These are phyloP conservation scores for Rallus crepitans DNA, from an alignment of 2,797 vertebrate species.

Conservation along the genomic window DNA sequence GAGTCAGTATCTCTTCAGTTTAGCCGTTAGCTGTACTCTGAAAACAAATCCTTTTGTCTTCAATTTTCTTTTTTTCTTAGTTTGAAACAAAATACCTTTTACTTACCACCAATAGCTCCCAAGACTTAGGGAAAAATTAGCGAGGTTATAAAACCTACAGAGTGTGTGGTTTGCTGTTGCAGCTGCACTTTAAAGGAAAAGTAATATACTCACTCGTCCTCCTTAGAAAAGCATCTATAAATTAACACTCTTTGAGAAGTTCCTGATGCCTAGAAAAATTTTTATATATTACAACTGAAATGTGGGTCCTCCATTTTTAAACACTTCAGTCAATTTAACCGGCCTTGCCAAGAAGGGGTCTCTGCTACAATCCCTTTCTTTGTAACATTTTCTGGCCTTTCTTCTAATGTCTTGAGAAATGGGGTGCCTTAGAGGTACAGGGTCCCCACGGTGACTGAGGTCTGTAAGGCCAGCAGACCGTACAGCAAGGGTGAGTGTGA, in stretches of 20 bases:
- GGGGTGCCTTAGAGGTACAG: background rate
- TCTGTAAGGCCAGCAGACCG: background rate
- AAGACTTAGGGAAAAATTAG: conserved; percentile 54
- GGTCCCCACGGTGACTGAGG: background rate
- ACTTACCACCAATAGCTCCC: conserved; percentile 17
- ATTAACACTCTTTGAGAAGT: conserved; percentile 48
- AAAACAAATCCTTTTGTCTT: background rate
- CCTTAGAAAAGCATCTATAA: conserved; percentile 57
- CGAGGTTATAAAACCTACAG: conserved; percentile 39
- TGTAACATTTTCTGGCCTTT: background rate
- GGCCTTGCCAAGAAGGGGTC: background rate
- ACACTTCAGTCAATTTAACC: background rate
- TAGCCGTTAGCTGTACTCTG: background rate
- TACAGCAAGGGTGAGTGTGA: fast-evolving
- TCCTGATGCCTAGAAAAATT: background rate
- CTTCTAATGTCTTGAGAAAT: background rate
- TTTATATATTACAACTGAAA: background rate
- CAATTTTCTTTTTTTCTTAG: background rate
- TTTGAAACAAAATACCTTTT: conserved; percentile 21
- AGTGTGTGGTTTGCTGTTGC: conserved; percentile 61
- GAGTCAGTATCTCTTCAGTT: background rate
- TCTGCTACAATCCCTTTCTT: background rate
- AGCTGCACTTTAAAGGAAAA: conserved; percentile 64
- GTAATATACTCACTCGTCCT: conserved; percentile 30
- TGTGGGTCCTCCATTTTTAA: background rate